phyloP scores from a whole-genome alignment of 2,888 invertebrate genomes.

The Operophtera brumata region DNA sequence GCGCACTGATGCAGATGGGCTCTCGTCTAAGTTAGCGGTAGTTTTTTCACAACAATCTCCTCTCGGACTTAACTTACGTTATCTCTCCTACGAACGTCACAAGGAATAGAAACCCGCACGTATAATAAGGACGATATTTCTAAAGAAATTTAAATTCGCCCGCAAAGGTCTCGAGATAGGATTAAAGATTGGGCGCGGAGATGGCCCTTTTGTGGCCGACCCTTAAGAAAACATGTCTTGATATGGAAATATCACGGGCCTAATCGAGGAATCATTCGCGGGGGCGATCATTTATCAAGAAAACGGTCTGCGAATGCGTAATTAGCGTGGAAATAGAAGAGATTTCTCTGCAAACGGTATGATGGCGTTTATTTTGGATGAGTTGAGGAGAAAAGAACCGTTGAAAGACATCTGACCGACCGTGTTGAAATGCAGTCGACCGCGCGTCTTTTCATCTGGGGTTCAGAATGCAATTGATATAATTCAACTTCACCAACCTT shows the following conservation, averaged over 20 bases:
- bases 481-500: constrained; percentile 41
- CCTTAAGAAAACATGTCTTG: constrained; percentile 81
- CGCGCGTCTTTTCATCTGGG: constrained; percentile 63
- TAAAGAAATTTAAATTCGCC: constrained; percentile 81
- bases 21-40: constrained; percentile 76
- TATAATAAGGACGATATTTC: constrained; percentile 81
- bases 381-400: constrained; percentile 58
- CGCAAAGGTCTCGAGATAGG: constrained; percentile 81
- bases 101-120: constrained; percentile 79
- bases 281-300: constrained; percentile 71
- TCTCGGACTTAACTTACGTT: constrained; percentile 81
- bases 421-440: constrained; percentile 66
- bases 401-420: constrained; percentile 63
- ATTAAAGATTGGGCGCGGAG: constrained; percentile 80
- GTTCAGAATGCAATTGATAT: constrained; percentile 52
- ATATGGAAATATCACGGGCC: constrained; percentile 79
- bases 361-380: constrained; percentile 68
- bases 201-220: constrained; percentile 80
- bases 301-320: constrained; percentile 69
- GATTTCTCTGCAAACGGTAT: constrained; percentile 51
- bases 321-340: constrained; percentile 60
- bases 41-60: constrained; percentile 80
- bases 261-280: constrained; percentile 77
- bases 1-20: constrained; percentile 55
- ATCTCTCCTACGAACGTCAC: constrained; percentile 77